A percentile compares a stretch with the other conserved stretches of the same genome.
phyloP scores from a whole-genome alignment of 1,140 invertebrate species.

The Lordiphosa mommai region DNA sequence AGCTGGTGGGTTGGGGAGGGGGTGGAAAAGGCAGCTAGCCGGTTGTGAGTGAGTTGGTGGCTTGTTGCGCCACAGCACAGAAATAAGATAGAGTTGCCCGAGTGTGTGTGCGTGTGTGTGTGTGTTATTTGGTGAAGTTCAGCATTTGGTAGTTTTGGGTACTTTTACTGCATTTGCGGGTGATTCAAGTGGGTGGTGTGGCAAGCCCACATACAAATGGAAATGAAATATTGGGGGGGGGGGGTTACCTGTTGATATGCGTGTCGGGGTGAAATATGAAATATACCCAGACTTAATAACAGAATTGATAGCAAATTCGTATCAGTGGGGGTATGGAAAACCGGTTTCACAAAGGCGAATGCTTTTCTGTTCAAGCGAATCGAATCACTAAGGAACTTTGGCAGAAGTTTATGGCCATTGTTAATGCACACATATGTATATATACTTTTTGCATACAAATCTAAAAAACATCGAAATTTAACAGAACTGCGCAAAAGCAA shows the following conservation, averaged over 20 bases:
- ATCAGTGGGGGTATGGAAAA: no score
- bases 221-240: not conserved
- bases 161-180: not conserved
- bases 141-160: slow-evolving; percentile 18
- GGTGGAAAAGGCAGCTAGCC: not conserved
- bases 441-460: no score
- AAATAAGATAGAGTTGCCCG: slow-evolving; percentile 1
- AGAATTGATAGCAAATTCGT: no score
- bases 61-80: slow-evolving; percentile 38
- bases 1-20: not conserved
- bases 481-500: no score
- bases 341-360: no score
- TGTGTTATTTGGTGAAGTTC: slow-evolving; percentile 43
- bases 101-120: slow-evolving; percentile 2
- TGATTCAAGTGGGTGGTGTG: slow-evolving; percentile 24
- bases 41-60: slow-evolving; percentile 2
- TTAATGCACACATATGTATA: no score
- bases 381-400: no score
- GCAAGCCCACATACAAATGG: slow-evolving; percentile 27
- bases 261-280: not conserved
- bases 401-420: no score
- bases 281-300: no score
- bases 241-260: slow-evolving; percentile 7
- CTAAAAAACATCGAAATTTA: no score
- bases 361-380: no score